phyloP scores from a whole-genome alignment of 1,140 invertebrate genomes.

The Steinernema feltiae region DNA sequence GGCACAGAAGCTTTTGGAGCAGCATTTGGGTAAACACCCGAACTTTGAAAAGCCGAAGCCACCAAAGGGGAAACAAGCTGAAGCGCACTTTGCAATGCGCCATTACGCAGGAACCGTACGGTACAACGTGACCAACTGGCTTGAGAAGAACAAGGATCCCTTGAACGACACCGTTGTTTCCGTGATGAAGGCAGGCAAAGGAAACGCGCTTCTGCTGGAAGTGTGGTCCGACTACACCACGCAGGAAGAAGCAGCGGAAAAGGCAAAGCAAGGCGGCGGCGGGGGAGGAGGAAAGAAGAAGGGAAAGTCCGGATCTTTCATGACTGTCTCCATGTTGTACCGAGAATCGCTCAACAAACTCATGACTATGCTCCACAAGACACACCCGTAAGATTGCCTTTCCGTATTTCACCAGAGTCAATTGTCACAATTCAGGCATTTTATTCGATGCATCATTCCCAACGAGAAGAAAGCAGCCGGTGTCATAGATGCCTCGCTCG shows the following conservation, averaged over 20 bases:
- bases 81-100: slow-evolving; percentile 93
- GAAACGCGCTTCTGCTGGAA: slow-evolving; percentile 49
- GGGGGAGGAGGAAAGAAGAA: slow-evolving; percentile 48
- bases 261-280: slow-evolving; percentile 12
- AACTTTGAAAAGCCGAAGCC: slow-evolving; percentile 91
- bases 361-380: slow-evolving; percentile 61
- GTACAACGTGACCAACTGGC: slow-evolving; percentile 95
- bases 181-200: slow-evolving; percentile 73
- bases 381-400: too few species aligned
- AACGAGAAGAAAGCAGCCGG: slow-evolving; percentile 92
- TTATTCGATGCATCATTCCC: slow-evolving; percentile 99
- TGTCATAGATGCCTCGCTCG: slow-evolving; percentile 54
- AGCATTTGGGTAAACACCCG: slow-evolving; percentile 95
- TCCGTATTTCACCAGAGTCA: too few species aligned
- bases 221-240: slow-evolving; percentile 52
- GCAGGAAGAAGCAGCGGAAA: slow-evolving; percentile 64
- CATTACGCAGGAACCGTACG: slow-evolving; percentile 94
- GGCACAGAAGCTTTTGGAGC: slow-evolving; percentile 92
- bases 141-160: slow-evolving; percentile 99
- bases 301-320: slow-evolving; percentile 55
- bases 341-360: slow-evolving; percentile 56
- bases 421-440: too few species aligned
- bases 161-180: slow-evolving; percentile 77
- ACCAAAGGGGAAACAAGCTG: slow-evolving; percentile 85
- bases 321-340: slow-evolving; percentile 57